Conservation (phyloP, 2,888 invertebrate species). For the Noctua fimbriata region DNA sequence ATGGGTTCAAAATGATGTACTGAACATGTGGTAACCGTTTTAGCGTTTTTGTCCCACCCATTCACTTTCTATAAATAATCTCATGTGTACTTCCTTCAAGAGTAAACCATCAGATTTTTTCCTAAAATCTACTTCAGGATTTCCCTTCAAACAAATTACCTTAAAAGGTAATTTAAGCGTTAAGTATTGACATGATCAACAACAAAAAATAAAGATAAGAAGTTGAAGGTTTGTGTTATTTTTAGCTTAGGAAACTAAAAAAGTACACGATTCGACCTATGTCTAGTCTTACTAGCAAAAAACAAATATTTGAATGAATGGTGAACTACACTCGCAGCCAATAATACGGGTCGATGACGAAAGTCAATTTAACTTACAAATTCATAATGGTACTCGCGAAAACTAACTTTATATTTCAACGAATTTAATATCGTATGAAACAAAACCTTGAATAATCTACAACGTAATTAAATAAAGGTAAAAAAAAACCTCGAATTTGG, state of each 20-base stretch:
- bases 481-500: too few species aligned
- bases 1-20: too few species aligned
- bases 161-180: neutral
- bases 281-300: neutral
- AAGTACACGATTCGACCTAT: neutral
- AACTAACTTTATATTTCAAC: too few species aligned
- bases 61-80: neutral
- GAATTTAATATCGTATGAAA: too few species aligned
- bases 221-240: neutral
- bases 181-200: slow-evolving; percentile 10
- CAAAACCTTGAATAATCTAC: too few species aligned
- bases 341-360: too few species aligned
- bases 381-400: too few species aligned
- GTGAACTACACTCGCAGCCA: neutral
- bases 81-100: neutral
- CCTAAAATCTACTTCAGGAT: neutral
- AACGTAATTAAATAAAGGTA: too few species aligned
- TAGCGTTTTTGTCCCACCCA: too few species aligned
- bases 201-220: slow-evolving; percentile 2
- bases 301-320: neutral
- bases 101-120: neutral
- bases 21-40: too few species aligned
- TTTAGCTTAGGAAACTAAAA: neutral
- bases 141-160: neutral
- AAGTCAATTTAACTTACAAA: too few species aligned